Percentiles rank a stretch among this genome's conserved stretches.
Evolutionary conservation across 2,888 invertebrate species (phyloP).

Genomic region (Cephus pygmeus): DNA sequence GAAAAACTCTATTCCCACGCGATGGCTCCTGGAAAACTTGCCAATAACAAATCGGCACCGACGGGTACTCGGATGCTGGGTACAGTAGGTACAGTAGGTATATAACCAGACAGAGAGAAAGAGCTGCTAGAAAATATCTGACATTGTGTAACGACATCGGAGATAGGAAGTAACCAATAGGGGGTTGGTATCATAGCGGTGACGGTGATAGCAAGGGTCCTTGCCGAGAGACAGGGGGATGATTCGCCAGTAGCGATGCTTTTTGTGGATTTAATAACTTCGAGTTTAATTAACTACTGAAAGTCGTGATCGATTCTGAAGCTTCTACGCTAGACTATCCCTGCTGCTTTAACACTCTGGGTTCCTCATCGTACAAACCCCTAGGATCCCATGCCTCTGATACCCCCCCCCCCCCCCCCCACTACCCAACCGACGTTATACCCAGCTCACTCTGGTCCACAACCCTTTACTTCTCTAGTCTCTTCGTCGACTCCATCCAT

Average conservation of each 20-base stretch:
- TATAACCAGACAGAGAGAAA: neutral
- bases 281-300: constrained; percentile 61
- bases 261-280: constrained; percentile 61
- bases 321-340: constrained; percentile 32
- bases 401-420: too few relatives aligned
- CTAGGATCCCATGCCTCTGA: neutral
- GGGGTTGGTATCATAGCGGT: neutral
- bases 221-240: constrained; percentile 14
- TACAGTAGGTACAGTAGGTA: neutral
- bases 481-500: constrained; percentile 9
- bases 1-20: too few relatives aligned
- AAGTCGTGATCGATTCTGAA: constrained; percentile 56
- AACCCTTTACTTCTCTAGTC: constrained; percentile 11
- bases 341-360: constrained; percentile 29
- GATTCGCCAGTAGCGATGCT: constrained; percentile 35
- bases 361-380: constrained; percentile 10
- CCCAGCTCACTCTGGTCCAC: constrained; percentile 15
- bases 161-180: neutral
- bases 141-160: neutral
- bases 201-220: neutral
- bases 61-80: neutral
- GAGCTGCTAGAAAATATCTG: neutral
- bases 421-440: too few relatives aligned
- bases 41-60: neutral
- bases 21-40: neutral